Evolutionary conservation across 2,888 invertebrate species (phyloP), one percentile per base, ranked within the genome.

Genomic region (Caenorhabditis sinica): DNA sequence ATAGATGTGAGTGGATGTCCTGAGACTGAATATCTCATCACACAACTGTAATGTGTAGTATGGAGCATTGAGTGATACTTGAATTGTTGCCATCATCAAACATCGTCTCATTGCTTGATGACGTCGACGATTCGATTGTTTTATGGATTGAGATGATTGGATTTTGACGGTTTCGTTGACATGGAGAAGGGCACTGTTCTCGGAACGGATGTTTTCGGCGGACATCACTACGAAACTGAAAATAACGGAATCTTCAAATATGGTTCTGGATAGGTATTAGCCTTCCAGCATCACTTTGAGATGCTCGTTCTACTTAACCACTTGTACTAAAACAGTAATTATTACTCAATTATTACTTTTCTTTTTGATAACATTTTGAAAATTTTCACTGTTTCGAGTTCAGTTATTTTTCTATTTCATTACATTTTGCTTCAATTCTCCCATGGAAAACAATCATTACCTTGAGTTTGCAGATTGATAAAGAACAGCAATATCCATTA

Each of bases 1-100:
- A 63, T 90, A 90, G 43, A 71, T 49, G 23, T 58, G 43, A 5
- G 82, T 82, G 1, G 60, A 71, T 20, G 65, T 80, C 36, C 85
- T 68, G n/a, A 89, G 60, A 23, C 79, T 80, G 79, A 88, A 87
- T 15, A 91, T 82, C 61, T 90, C 90, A 61, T 90, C 90, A 53
- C 89, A 76, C 1, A 90, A 56, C 63, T 90, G 90, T 5, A 91
- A 84, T 6, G 89, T 84, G 80, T 91, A 90, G 63, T 91, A 88
- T 17, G 91, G 91, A 20, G 89, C 86, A 69, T 91, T 91, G 9
- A 91, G 86, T 11, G 88, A 74, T 9, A 90, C 87, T 72, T 91
- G 91, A 11, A 87, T 85, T 0, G 91, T 90, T 8, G 90, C 90
- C 89, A 91, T 88, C 45, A 88, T 74, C 5, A 91, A 81, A 77